Conservation (phyloP, 2,888 invertebrate genomes). For the Macropis europaea region DNA sequence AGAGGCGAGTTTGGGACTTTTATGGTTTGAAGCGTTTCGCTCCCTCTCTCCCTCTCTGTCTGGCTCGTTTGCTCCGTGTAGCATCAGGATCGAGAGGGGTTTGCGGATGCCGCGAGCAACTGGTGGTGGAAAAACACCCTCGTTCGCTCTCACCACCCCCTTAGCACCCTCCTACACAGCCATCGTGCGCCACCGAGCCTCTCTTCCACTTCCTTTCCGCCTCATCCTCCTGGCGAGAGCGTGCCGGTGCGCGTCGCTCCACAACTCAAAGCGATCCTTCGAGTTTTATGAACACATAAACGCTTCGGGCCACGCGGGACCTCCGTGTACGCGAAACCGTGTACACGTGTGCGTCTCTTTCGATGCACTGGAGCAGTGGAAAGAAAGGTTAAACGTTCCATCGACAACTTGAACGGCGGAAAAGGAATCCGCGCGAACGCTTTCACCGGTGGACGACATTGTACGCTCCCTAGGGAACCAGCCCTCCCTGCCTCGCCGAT, state of each 20-base stretch:
- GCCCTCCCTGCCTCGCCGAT: constrained; percentile 45
- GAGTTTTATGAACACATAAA: constrained; percentile 75
- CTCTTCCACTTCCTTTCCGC: constrained; percentile 67
- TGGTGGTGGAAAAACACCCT: constrained; percentile 80
- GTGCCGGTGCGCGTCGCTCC: constrained; percentile 53
- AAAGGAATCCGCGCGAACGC: constrained; percentile 45
- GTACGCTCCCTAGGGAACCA: constrained; percentile 50
- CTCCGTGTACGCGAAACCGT: constrained; percentile 16
- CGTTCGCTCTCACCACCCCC: constrained; percentile 75
- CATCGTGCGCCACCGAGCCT: constrained; percentile 65
- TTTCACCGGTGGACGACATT: constrained; percentile 48
- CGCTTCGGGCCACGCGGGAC: constrained; percentile 61
- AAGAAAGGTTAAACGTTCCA: constrained; percentile 63
- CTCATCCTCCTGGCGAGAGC: constrained; percentile 44
- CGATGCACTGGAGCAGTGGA: constrained; percentile 2
- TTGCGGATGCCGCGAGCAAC: constrained; percentile 76
- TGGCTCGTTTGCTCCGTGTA: constrained; percentile 11
- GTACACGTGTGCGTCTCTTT: neutral
- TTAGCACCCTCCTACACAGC: constrained; percentile 61
- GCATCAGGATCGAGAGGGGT: constrained; percentile 59
- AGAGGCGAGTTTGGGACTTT: constrained; percentile 70
- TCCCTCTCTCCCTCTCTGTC: constrained; percentile 6
- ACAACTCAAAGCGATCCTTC: constrained; percentile 73
- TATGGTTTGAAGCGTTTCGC: constrained; percentile 61
- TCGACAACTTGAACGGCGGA: constrained; percentile 38